phyloP scores from a whole-genome alignment of 2,113 vertebrate genomes.

The Mola mola region DNA sequence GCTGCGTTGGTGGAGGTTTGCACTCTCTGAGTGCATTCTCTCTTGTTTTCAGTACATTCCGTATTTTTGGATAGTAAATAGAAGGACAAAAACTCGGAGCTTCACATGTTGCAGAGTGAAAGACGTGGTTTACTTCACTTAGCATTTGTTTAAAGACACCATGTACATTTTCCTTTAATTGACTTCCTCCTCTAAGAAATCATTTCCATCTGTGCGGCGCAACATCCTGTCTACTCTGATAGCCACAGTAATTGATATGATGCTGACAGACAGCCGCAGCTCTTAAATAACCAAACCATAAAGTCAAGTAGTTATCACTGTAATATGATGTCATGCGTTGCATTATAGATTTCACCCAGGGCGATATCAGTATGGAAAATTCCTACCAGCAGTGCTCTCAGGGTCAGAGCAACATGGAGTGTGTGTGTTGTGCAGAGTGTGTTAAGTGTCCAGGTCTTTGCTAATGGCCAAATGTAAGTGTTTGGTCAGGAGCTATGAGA shows the following conservation, averaged over 20 bases:
- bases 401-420: conserved; percentile 26
- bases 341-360: neutral
- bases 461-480: conserved; percentile 51
- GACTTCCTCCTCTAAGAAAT: conserved; percentile 25
- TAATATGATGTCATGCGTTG: conserved; percentile 23
- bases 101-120: no score
- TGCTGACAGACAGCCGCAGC: conserved; percentile 25
- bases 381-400: neutral
- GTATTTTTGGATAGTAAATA: no score
- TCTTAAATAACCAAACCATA: conserved; percentile 16
- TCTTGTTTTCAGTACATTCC: no score
- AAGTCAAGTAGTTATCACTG: conserved; percentile 16
- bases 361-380: neutral
- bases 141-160: conserved; percentile 5
- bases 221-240: conserved; percentile 4
- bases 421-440: conserved; percentile 23
- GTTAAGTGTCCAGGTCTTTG: conserved; percentile 43
- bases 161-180: conserved; percentile 2
- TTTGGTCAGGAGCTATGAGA: conserved; percentile 20
- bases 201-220: neutral
- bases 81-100: no score
- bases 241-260: conserved; percentile 16
- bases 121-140: conserved; percentile 2
- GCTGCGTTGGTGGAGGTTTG: no score
- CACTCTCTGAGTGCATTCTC: no score